A percentile compares a stretch with the other conserved stretches of the same genome.
Conservation (phyloP, 2,797 vertebrate species). For the Onychomys arenicola region DNA sequence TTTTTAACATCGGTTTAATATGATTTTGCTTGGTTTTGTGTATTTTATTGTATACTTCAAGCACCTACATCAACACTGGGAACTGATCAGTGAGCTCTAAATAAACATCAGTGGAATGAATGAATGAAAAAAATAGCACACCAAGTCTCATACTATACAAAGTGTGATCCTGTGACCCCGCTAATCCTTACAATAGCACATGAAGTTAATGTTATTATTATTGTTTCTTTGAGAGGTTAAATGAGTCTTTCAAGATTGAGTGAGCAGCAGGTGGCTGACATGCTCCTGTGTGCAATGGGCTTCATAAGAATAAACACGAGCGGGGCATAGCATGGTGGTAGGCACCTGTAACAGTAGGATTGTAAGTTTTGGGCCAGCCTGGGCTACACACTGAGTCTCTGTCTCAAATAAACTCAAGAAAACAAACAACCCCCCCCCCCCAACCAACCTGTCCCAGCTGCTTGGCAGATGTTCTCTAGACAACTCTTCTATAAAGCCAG, state of each 20-base stretch:
- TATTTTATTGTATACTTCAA: background rate
- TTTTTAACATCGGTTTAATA: background rate
- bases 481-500: background rate
- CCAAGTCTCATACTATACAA: background rate
- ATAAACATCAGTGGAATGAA: background rate
- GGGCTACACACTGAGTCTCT: background rate
- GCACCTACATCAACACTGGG: background rate
- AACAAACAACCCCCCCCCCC: background rate
- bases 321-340: background rate
- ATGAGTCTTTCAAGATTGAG: background rate
- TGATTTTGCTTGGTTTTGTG: background rate
- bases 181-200: background rate
- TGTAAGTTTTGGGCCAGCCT: background rate
- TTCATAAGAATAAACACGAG: background rate
- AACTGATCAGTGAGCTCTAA: background rate
- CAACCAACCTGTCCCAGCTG: background rate
- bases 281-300: background rate
- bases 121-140: background rate
- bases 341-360: background rate
- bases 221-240: background rate
- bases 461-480: background rate
- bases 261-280: background rate
- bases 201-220: background rate
- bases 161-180: background rate
- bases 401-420: background rate